These are phyloP conservation scores for Nemurella pictetii DNA, from an alignment of 2,888 invertebrate genomes.

Conservation along the genomic window DNA sequence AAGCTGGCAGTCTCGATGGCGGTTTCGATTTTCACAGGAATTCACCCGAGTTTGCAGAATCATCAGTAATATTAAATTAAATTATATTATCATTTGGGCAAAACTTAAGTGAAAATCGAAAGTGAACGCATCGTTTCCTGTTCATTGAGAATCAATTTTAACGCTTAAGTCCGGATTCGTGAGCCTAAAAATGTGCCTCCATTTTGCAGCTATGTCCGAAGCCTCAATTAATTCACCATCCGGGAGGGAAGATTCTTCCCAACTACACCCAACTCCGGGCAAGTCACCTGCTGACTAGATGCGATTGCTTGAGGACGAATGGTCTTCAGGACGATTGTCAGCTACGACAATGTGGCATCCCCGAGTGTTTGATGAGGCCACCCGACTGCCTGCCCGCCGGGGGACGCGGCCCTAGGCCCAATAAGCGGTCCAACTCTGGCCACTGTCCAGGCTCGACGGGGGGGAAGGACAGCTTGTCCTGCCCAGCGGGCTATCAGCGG, in stretches of 20 bases:
- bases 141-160: no score
- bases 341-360: slow-evolving; percentile 59
- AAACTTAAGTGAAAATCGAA: neutral
- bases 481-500: neutral
- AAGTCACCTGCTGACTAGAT: slow-evolving; percentile 60
- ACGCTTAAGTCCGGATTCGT: no score
- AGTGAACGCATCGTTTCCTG: neutral
- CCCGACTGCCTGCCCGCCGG: slow-evolving; percentile 52
- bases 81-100: no score
- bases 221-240: neutral
- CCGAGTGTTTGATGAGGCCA: slow-evolving; percentile 58
- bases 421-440: neutral
- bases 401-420: neutral
- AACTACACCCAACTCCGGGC: slow-evolving; percentile 58
- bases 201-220: neutral
- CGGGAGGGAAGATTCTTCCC: neutral
- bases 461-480: neutral
- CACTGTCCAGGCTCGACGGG: neutral
- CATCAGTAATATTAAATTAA: no score
- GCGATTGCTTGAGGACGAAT: slow-evolving; percentile 62
- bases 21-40: neutral
- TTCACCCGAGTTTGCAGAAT: no score
- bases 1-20: neutral
- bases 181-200: neutral
- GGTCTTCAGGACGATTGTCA: slow-evolving; percentile 64